Evolutionary conservation across 2,113 vertebrate genomes (phyloP).

Genomic region (Malurus melanocephalus): DNA sequence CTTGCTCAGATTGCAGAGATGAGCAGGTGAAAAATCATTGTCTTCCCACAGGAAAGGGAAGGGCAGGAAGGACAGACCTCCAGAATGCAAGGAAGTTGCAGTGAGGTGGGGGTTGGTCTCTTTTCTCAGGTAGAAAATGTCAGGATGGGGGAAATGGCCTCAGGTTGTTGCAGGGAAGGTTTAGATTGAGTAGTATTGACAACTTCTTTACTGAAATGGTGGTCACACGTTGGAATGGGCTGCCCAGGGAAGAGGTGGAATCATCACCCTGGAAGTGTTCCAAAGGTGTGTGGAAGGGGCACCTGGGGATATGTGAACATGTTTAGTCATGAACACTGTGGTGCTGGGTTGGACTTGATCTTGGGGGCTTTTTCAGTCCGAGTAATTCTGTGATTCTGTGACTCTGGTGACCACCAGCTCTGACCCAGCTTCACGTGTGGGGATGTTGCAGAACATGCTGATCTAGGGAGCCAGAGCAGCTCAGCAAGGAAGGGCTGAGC

Average conservation of each 20-base stretch:
- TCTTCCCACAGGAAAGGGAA: background rate
- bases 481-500: background rate
- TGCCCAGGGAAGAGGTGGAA: background rate
- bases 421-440: background rate
- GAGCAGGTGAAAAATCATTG: background rate
- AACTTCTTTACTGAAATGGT: background rate
- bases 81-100: background rate
- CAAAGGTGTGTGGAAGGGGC: background rate
- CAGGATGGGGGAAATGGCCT: background rate
- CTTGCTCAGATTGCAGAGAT: background rate
- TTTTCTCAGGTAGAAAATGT: background rate
- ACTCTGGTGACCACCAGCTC: background rate
- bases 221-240: background rate
- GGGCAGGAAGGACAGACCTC: background rate
- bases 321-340: background rate
- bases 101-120: accelerated
- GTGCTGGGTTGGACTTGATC: background rate
- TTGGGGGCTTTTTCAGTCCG: background rate
- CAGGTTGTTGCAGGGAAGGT: background rate
- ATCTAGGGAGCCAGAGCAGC: background rate
- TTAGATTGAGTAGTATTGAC: background rate
- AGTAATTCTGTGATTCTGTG: background rate
- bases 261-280: too few relatives aligned
- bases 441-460: background rate
- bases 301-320: background rate